phyloP scores from a whole-genome alignment of 2,113 vertebrate species.

The Onychostoma macrolepis region DNA sequence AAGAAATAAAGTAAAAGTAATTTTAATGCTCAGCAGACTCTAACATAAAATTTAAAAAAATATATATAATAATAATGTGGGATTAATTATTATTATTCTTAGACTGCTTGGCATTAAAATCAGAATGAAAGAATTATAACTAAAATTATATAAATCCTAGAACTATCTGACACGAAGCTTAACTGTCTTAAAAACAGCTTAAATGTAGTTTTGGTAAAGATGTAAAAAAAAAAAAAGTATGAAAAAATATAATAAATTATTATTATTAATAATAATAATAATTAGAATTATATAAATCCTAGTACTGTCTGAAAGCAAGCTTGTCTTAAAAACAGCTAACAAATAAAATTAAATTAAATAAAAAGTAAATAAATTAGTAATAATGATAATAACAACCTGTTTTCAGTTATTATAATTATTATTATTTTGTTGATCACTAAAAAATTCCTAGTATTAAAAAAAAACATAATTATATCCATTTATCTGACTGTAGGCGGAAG shows the following conservation, averaged over 20 bases:
- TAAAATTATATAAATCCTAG: neutral
- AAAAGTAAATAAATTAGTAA: neutral
- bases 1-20: neutral
- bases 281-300: neutral
- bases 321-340: neutral
- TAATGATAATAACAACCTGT: too few relatives aligned
- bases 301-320: neutral
- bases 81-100: neutral
- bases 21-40: neutral
- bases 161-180: neutral
- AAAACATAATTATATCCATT: neutral
- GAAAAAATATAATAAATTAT: too few relatives aligned
- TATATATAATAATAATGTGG: neutral
- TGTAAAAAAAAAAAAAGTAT: too few relatives aligned
- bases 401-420: too few relatives aligned
- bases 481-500: neutral
- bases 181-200: neutral
- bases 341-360: too few relatives aligned
- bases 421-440: too few relatives aligned
- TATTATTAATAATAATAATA: too few relatives aligned
- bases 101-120: neutral
- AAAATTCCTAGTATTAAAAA: too few relatives aligned
- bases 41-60: neutral
- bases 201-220: too few relatives aligned
- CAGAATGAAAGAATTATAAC: neutral